Evolutionary conservation across 1,140 invertebrate genomes (phyloP).

Genomic region (Rhagoletis zephyria): DNA sequence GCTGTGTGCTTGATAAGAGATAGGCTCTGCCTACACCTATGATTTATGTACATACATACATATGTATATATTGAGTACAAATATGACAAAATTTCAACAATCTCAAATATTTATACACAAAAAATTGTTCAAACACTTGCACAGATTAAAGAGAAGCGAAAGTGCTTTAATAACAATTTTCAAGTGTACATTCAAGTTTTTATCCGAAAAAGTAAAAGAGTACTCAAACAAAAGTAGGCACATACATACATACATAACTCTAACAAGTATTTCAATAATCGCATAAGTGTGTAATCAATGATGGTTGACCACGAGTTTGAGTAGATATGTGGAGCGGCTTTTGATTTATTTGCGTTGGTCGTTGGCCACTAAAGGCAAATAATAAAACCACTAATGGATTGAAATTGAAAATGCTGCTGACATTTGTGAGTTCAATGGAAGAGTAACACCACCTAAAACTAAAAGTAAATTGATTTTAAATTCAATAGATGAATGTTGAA

Average conservation of each 20-base stretch:
- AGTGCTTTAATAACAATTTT: not conserved
- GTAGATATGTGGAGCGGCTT: not conserved
- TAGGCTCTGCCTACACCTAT: too few species aligned
- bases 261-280: not conserved
- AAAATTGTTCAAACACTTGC: not conserved
- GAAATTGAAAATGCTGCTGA: not conserved
- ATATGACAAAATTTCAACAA: too few species aligned
- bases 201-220: not conserved
- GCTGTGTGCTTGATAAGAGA: too few species aligned
- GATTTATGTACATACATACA: too few species aligned
- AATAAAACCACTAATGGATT: conserved; percentile 6
- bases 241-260: not conserved
- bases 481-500: too few species aligned
- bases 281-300: not conserved
- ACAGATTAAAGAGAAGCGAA: not conserved
- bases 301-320: not conserved
- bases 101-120: too few species aligned
- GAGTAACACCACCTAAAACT: too few species aligned
- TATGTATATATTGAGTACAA: too few species aligned
- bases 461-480: too few species aligned
- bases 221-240: not conserved
- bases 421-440: not conserved
- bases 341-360: conserved; percentile 4
- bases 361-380: not conserved
- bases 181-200: not conserved